Evolutionary conservation across 1,140 invertebrate species (phyloP), one percentile per base, ranked within the genome.

Genomic region (Leptopilina clavipes): DNA sequence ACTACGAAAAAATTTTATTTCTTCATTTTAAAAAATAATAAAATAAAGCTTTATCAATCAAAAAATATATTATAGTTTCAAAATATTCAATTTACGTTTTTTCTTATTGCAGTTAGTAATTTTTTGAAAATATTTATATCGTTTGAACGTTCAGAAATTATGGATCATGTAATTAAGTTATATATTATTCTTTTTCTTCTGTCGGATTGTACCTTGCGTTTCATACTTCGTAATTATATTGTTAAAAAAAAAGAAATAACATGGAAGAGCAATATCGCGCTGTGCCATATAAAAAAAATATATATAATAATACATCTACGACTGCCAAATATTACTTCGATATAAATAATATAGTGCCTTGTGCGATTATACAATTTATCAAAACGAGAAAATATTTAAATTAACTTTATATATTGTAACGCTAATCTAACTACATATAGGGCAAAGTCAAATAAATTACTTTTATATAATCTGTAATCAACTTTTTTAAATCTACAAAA

Each of bases 401-500:
- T 65, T 65, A 65, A 65, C 56, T 65, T 65, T 65, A 65, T 31
- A 65, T 65, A 25, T 6, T 59, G 19, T 65, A 52, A 52, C 11
- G 56, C 56, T 65, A 65, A 65, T 65, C 11, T n/a, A n/a, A n/a
- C 22, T 25, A 65, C 10, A 2, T 31, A 12, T 59, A 65, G 7
- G 56, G 11, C 56, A 65, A 22, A 65, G 56, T 65, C 12, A 11
- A 65, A 65, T 65, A 65, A 65, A 65, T 12, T 65, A 65, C 56
- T 65, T 65, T 65, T 65, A 37, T 65, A 65, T 65, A 65, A 65
- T 65, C 56, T 65, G 19, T 59, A 59, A 59, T 22, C 22, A 59
- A 22, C 18, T 19, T 40, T 40, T 40, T 40, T 40, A 31, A 31
- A 31, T 31, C 25, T 31, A 31, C 25, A 31, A 31, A 31, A 31